Evolutionary conservation across 2,888 invertebrate species (phyloP).

Genomic region (Drosophila picticornis): DNA sequence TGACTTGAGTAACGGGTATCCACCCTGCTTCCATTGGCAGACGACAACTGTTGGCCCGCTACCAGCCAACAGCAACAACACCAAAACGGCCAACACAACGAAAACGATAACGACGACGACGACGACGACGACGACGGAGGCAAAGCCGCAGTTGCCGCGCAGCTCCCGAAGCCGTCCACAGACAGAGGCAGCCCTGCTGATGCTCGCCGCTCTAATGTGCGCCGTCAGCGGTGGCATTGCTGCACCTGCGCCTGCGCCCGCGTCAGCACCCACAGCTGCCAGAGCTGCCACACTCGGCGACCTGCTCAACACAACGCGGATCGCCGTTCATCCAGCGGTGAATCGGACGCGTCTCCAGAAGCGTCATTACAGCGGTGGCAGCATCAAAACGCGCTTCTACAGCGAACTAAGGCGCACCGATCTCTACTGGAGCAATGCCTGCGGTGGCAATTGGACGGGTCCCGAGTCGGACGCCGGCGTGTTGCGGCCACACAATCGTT

Average conservation of each 20-base stretch:
- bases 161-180: conserved; percentile 41
- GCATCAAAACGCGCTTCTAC: conserved; percentile 49
- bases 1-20: conserved; percentile 36
- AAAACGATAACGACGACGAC: conserved; percentile 31
- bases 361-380: conserved; percentile 31
- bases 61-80: conserved; percentile 54
- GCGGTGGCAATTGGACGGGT: conserved; percentile 63
- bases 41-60: conserved; percentile 78
- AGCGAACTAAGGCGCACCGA: conserved; percentile 44
- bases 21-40: conserved; percentile 37
- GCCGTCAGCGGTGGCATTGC: conserved; percentile 17
- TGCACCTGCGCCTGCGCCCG: conserved; percentile 20
- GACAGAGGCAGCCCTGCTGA: conserved; percentile 36
- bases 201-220: conserved; percentile 59
- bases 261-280: conserved; percentile 13
- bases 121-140: conserved; percentile 45
- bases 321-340: not conserved
- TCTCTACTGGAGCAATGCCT: conserved; percentile 75
- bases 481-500: conserved; percentile 31
- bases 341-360: conserved; percentile 50
- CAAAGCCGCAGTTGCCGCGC: conserved; percentile 33
- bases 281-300: conserved; percentile 1
- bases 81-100: conserved; percentile 79
- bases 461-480: not conserved
- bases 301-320: not conserved